These are phyloP conservation scores for Tricholaema leucomelas DNA, from an alignment of 2,113 vertebrate species.

Conservation along the genomic window DNA sequence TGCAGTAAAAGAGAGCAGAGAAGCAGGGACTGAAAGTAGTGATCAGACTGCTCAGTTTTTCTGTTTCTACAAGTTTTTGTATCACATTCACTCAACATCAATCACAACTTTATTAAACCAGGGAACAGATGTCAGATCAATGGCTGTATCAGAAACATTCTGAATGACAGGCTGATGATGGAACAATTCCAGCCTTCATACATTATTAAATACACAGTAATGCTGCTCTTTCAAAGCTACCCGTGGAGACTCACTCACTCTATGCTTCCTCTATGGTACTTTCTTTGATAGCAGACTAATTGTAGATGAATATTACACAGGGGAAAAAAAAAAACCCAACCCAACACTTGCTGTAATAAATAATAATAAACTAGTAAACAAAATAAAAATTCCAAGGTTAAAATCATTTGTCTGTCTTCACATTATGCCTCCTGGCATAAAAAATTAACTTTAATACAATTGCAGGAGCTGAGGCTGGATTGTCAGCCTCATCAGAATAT, in stretches of 20 bases:
- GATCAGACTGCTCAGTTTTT: background rate
- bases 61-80: constrained; percentile 26
- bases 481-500: constrained; percentile 33
- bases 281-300: constrained; percentile 2
- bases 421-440: background rate
- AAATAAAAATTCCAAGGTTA: background rate
- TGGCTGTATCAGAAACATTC: constrained; percentile 25
- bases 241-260: background rate
- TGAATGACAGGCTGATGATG: constrained; percentile 50
- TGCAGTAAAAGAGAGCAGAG: background rate
- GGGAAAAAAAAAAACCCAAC: background rate
- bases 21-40: background rate
- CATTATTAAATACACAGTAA: constrained; percentile 48
- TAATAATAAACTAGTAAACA: background rate
- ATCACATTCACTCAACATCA: constrained; percentile 42
- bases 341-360: constrained; percentile 1
- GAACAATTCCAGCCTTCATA: constrained; percentile 37
- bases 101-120: constrained; percentile 54
- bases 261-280: background rate
- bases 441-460: constrained; percentile 2
- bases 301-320: background rate
- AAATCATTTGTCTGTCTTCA: background rate
- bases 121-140: constrained; percentile 18
- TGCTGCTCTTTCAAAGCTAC: background rate
- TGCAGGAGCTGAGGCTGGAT: background rate